Percentiles rank a stretch among this genome's conserved stretches.
These are phyloP conservation scores for Pyrgilauda ruficollis DNA, from an alignment of 2,113 vertebrate species.

Conservation along the genomic window DNA sequence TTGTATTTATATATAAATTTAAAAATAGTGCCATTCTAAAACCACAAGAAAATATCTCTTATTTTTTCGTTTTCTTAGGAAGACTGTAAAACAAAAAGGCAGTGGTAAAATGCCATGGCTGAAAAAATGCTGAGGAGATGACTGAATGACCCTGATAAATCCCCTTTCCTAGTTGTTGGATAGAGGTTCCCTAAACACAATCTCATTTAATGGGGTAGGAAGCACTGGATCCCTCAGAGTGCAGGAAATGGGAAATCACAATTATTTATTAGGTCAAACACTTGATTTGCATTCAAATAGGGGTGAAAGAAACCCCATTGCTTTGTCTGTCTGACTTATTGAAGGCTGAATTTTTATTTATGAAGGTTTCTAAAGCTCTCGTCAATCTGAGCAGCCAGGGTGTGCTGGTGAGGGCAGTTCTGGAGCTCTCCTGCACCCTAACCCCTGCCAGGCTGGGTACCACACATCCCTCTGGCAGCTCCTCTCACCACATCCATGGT, in stretches of 20 bases:
- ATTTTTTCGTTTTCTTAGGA: not conserved
- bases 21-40: not conserved
- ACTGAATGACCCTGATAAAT: not conserved
- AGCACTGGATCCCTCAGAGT: not conserved
- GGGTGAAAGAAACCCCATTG: not conserved
- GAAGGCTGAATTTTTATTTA: not conserved
- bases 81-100: not conserved
- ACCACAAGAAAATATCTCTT: not conserved
- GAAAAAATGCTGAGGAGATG: not conserved
- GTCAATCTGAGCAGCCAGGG: not conserved
- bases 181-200: not conserved
- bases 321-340: not conserved
- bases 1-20: not conserved
- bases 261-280: not conserved
- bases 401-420: not conserved
- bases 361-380: not conserved
- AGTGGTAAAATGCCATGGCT: not conserved
- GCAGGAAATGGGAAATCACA: not conserved
- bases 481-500: not conserved
- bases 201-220: not conserved
- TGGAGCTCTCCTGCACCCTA: not conserved
- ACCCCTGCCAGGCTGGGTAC: not conserved
- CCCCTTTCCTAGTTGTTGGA: not conserved
- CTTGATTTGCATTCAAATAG: slow-evolving; percentile 30
- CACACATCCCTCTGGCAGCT: not conserved